These are phyloP conservation scores for Hemichromis elongatus DNA, from an alignment of 2,113 vertebrate species.

Conservation along the genomic window DNA sequence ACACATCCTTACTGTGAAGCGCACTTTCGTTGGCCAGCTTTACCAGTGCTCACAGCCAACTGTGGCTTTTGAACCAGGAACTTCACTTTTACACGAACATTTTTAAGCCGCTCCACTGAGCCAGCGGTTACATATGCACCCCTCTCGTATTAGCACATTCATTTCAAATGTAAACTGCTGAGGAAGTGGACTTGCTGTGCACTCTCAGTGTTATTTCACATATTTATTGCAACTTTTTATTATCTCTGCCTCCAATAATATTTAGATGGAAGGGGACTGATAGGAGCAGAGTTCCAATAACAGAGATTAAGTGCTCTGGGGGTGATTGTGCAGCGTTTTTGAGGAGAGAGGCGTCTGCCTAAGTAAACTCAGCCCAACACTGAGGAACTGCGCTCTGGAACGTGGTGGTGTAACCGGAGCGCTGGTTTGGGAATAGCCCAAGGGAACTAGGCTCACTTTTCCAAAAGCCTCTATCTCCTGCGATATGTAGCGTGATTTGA, in stretches of 20 bases:
- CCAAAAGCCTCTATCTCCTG: conserved; percentile 67
- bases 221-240: conserved; percentile 71
- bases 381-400: conserved; percentile 63
- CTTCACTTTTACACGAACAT: background rate
- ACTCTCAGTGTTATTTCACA: conserved; percentile 49
- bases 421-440: conserved; percentile 59
- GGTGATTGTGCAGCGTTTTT: conserved; percentile 50
- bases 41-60: background rate
- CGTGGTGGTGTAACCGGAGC: conserved; percentile 64
- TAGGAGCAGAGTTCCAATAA: conserved; percentile 69
- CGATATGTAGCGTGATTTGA: conserved; percentile 60
- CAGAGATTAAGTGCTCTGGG: conserved; percentile 67
- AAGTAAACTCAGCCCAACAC: conserved; percentile 60
- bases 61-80: background rate
- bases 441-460: conserved; percentile 63
- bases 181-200: conserved; percentile 18
- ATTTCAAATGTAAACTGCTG: background rate
- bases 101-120: background rate
- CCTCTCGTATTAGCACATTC: conserved; percentile 16
- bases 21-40: background rate
- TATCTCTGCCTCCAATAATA: conserved; percentile 70
- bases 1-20: background rate
- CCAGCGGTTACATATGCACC: background rate
- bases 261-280: conserved; percentile 65
- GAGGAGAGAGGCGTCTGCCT: conserved; percentile 57